phyloP scores from a whole-genome alignment of 1,140 invertebrate species.

The Polyergus mexicanus region DNA sequence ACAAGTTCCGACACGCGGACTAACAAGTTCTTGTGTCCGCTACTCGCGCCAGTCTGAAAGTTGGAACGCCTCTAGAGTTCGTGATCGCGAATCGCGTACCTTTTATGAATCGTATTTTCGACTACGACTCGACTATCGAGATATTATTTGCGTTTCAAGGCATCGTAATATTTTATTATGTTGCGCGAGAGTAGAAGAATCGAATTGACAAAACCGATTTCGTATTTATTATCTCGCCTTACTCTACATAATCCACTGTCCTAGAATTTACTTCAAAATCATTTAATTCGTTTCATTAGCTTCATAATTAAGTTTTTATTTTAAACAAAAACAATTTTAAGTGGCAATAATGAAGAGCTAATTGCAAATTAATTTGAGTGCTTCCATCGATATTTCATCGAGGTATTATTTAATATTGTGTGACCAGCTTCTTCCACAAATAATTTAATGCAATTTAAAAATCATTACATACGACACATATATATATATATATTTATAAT shows the following conservation, averaged over 20 bases:
- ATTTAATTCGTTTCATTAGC: slow-evolving; percentile 3
- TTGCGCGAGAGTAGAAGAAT: not conserved
- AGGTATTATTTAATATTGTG: slow-evolving; percentile 42
- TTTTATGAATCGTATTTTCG: slow-evolving; percentile 52
- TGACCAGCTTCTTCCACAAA: slow-evolving; percentile 1
- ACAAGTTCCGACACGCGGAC: slow-evolving; percentile 61
- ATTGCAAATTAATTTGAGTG: slow-evolving; percentile 47
- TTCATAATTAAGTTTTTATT: slow-evolving; percentile 12
- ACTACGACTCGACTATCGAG: not conserved
- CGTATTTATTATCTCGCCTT: not conserved
- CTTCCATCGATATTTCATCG: slow-evolving; percentile 19
- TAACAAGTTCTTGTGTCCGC: slow-evolving; percentile 60
- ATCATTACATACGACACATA: not conserved
- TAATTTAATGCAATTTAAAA: slow-evolving; percentile 37
- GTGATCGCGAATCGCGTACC: slow-evolving; percentile 22
- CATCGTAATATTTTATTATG: slow-evolving; percentile 7
- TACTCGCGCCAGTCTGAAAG: slow-evolving; percentile 41
- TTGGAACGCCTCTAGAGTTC: slow-evolving; percentile 39
- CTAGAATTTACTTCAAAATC: slow-evolving; percentile 9
- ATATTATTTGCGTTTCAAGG: slow-evolving; percentile 35
- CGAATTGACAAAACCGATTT: not conserved
- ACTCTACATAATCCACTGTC: slow-evolving; percentile 8
- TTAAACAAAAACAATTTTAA: slow-evolving; percentile 13
- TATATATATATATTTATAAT: slow-evolving; percentile 25
- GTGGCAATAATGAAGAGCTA: slow-evolving; percentile 44